phyloP scores from a whole-genome alignment of 2,888 invertebrate genomes.

The Tineola bisselliella region DNA sequence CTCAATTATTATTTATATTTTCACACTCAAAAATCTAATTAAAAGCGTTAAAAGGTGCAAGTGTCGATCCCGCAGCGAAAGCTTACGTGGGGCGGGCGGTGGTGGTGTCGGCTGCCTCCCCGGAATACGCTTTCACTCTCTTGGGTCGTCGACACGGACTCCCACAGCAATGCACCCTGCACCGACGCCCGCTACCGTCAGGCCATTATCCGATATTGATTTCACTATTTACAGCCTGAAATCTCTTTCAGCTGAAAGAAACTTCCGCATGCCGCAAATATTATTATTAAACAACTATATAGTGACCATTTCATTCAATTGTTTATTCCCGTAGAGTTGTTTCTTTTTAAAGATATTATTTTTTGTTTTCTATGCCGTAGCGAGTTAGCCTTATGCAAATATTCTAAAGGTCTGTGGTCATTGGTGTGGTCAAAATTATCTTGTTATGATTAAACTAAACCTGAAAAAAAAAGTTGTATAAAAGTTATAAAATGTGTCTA shows the following conservation, averaged over 20 bases:
- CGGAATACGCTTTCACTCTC: constrained; percentile 64
- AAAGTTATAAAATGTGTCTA: too few species aligned
- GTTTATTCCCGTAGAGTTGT: neutral
- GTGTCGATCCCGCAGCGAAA: constrained; percentile 52
- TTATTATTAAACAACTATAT: neutral
- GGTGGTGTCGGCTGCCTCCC: constrained; percentile 36
- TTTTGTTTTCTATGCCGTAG: too few species aligned
- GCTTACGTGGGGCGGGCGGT: constrained; percentile 52
- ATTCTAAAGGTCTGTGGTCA: too few species aligned
- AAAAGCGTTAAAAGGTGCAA: constrained; percentile 27
- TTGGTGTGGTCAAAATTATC: too few species aligned
- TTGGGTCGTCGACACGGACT: constrained; percentile 60
- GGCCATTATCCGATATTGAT: constrained; percentile 59
- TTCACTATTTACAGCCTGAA: constrained; percentile 57
- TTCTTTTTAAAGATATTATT: too few species aligned
- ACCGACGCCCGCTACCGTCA: constrained; percentile 22
- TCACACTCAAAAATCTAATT: constrained; percentile 26
- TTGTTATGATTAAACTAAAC: too few species aligned
- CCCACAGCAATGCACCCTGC: constrained; percentile 29
- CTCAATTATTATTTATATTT: too few species aligned
- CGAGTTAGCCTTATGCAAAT: too few species aligned
- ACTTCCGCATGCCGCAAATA: neutral
- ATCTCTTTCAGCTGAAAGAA: constrained; percentile 26
- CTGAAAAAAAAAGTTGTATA: too few species aligned
- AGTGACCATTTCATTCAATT: neutral